These are phyloP conservation scores for Lates calcarifer DNA, from an alignment of 2,113 vertebrate species.

Conservation along the genomic window DNA sequence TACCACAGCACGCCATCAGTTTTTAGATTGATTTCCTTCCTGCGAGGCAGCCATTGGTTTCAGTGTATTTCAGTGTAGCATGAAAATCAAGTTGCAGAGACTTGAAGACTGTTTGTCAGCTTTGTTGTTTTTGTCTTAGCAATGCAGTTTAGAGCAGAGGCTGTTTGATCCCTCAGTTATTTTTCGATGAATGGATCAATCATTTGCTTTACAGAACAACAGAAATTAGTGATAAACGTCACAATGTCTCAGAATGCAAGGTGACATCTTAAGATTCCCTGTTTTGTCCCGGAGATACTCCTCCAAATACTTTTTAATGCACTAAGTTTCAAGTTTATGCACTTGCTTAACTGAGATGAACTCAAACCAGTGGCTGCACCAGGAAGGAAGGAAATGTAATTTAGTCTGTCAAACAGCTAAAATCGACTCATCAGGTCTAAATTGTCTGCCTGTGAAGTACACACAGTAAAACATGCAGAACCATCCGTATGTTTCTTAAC, in stretches of 20 bases:
- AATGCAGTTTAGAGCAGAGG: background rate
- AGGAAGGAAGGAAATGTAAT: background rate
- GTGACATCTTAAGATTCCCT: no score
- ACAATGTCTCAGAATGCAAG: no score
- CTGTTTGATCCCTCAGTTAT: background rate
- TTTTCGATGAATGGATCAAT: background rate
- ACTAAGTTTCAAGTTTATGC: background rate
- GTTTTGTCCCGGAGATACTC: no score
- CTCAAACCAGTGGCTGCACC: background rate
- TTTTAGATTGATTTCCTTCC: slow-evolving; percentile 1
- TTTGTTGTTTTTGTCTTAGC: background rate
- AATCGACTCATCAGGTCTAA: no score
- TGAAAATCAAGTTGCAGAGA: slow-evolving; percentile 8
- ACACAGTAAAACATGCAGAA: slow-evolving; percentile 12
- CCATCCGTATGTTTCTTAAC: background rate
- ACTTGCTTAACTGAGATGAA: background rate
- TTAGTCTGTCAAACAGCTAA: background rate
- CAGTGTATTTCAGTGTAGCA: background rate
- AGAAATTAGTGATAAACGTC: no score
- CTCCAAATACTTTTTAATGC: no score
- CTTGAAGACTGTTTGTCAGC: background rate
- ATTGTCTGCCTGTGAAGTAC: no score
- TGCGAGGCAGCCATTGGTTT: background rate
- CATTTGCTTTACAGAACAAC: background rate
- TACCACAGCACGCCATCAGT: background rate